A percentile compares a stretch with the other conserved stretches of the same genome.
phyloP scores from a whole-genome alignment of 2,888 invertebrate species.

The Drosophila mayaguana region DNA sequence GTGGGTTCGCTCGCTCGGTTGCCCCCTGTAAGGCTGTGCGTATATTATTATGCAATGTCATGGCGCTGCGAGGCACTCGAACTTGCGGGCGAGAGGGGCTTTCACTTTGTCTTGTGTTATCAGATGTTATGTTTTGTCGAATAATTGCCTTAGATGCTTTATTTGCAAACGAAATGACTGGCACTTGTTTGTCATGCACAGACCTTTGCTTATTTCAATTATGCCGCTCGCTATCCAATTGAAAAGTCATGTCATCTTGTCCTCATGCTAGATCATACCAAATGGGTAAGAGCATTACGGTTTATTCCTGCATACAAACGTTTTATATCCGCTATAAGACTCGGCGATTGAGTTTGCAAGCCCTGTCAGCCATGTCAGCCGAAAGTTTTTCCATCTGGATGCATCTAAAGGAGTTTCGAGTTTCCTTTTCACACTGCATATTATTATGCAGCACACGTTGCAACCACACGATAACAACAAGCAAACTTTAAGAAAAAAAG shows the following conservation, averaged over 20 bases:
- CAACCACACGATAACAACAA: conserved; percentile 23
- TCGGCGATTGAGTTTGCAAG: not conserved
- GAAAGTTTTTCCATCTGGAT: conserved; percentile 21
- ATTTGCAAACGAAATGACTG: conserved; percentile 21
- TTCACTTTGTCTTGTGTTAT: conserved; percentile 34
- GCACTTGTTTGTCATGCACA: conserved; percentile 25
- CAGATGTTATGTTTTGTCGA: conserved; percentile 44
- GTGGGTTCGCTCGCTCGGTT: conserved; percentile 12
- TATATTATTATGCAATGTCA: conserved; percentile 52
- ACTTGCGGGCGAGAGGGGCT: conserved; percentile 1
- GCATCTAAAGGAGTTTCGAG: not conserved
- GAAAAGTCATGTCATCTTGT: conserved; percentile 10
- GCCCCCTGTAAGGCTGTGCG: conserved; percentile 26
- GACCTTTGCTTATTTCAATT: conserved; percentile 9
- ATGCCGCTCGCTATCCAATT: conserved; percentile 15
- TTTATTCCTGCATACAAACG: not conserved
- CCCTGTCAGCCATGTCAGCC: not conserved
- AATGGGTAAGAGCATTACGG: not conserved
- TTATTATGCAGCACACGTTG: conserved; percentile 22
- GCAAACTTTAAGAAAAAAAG: not conserved
- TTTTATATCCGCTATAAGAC: not conserved
- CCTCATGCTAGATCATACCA: not conserved
- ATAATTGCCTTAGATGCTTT: conserved; percentile 39
- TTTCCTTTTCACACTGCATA: conserved; percentile 16
- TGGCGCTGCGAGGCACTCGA: conserved; percentile 28